Base-by-base conservation (phyloP, 2,888 invertebrate genomes). In the Folsomia manolachei region DNA sequence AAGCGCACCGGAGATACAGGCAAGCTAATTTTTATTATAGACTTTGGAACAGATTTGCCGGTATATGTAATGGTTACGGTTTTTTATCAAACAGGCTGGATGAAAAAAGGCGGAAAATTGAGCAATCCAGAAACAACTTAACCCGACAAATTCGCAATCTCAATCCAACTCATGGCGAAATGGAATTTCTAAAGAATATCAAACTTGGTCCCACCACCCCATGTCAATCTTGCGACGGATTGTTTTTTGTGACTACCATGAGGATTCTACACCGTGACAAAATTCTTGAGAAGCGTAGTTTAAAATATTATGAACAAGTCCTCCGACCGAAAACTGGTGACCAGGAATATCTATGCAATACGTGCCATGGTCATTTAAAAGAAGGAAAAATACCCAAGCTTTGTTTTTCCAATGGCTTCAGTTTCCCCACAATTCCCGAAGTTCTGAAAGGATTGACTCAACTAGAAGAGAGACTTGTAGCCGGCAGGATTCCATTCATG, bases 391-490 rank as follows among this genome's bases (percentile, higher is more conserved):
- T 60, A 4, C 74, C 74, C 1, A 1, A 62, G 56, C 67, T 70
- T 21, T 19, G 60, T n/a, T 52, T 75, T 4, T 70, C 69, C 14
- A 75, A 75, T 61, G 75, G 75, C 19, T 66, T 73, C 11, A 18
- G 4, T 1, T 75, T 69, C 26, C 71, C 64, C 19, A 27, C 2
- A 9, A 27, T 73, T 14, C 75, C 75, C 11, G n/a, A 80, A 9
- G 71, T 74, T 61, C 2, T 82, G 39, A 71, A 72, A 74, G 27
- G 51, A 39, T 9, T 39, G 39, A 69, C 71, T 0, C 4, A 52
- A 26, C 51, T 75, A 0, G 73, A 75, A 61, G 69, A 73, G 26
- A 26, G 71, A 24, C 56, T 75, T 1, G 66, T 73, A 14, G 52
- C 73, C 2, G 21, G 21, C 11, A 19, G 73, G 1, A 64, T 73